Base-by-base conservation (phyloP, 2,797 vertebrate species). In the Merluccius polli region DNA sequence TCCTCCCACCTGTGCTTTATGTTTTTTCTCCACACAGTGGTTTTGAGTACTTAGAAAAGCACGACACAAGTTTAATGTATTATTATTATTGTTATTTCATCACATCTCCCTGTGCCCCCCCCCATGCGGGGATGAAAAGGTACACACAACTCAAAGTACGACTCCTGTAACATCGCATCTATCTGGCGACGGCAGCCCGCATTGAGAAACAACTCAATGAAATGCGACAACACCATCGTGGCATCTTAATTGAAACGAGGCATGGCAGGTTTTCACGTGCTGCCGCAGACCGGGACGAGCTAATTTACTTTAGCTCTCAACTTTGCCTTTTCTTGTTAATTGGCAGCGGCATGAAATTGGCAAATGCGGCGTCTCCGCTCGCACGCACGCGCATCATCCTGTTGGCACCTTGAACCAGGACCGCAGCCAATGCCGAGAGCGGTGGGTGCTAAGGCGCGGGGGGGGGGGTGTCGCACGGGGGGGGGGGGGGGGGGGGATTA, bases 261-360 rank as follows among this genome's bases (percentile, higher is more conserved):
- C 59, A 29, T 16, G 71, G 35, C 52, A 73, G 79, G 12, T 59
- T 27, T 10, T 4, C 52, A 75, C 67, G 21, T 9, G 52, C 52
- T 33, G 52, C 21, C 80, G 68, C 74, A 73, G 8, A 63, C 36
- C 27, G 24, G 15, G 52, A 3, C 67, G 32, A 74, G 63, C 33
- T 75, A 81, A 70, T 48, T 75, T 75, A 76, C 63, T n/a, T n/a
- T n/a, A 12, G 71, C 75, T 70, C 75, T 70, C 79, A 85, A 82
- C 74, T 81, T 80, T 79, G 82, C 84, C 82, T 85, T n/a, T n/a
- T 84, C 35, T 15, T 87, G 76, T 79, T 85, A 83, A 90, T 89
- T 59, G 82, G 85, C 79, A 83, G 76, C 79, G 83, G 82, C 79
- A 78, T 86, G 21, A n/a, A n/a, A 48, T 48, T 81, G 74, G 81